Percentiles rank a stretch among this genome's conserved stretches.
These are phyloP conservation scores for Mellivora capensis DNA, from an alignment of 2,113 vertebrate species.

Conservation along the genomic window DNA sequence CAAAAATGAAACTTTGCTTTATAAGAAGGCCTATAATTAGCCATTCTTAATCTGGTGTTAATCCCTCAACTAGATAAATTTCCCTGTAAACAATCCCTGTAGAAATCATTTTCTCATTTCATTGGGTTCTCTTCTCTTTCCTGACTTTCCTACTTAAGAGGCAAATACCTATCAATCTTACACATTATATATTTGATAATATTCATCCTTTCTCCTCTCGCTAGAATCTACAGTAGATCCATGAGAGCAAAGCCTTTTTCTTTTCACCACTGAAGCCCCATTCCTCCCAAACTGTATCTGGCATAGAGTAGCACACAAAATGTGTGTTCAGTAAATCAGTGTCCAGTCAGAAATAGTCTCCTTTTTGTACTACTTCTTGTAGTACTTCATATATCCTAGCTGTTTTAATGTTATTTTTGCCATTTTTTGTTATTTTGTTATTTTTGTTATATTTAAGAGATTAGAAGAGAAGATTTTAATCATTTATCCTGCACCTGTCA, in stretches of 20 bases:
- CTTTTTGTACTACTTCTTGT: no score
- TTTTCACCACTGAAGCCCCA: not conserved
- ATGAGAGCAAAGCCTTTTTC: not conserved
- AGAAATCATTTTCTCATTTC: not conserved
- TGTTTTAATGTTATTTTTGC: not conserved
- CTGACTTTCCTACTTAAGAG: not conserved
- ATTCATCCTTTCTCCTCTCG: not conserved
- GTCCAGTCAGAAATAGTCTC: not conserved
- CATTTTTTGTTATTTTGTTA: not conserved
- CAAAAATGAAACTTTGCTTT: not conserved
- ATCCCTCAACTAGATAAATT: not conserved
- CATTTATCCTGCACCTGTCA: not conserved
- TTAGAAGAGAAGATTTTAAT: not conserved
- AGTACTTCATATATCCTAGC: not conserved
- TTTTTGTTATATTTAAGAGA: not conserved
- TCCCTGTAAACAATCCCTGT: not conserved
- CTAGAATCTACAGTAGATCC: not conserved
- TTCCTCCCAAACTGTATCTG: not conserved
- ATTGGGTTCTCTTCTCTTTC: not conserved
- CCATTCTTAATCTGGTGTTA: not conserved
- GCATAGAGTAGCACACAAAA: not conserved
- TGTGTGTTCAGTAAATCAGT: not conserved
- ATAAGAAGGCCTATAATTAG: not conserved
- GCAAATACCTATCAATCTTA: not conserved
- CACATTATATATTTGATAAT: not conserved